These are phyloP conservation scores for Clarias magur DNA, from an alignment of 2,113 vertebrate genomes.

Conservation along the genomic window DNA sequence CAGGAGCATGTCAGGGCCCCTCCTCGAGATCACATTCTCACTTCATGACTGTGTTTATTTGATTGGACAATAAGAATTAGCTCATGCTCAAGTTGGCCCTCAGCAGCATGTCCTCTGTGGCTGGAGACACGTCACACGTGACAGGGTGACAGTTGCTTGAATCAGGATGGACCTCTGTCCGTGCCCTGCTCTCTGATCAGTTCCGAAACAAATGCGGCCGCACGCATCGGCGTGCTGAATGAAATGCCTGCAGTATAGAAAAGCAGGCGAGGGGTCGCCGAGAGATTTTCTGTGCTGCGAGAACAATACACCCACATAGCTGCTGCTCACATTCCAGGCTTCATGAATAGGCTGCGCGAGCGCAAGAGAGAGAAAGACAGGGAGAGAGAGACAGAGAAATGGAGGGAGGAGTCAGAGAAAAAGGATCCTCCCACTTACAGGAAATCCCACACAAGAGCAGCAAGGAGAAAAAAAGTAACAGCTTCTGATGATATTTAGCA, in stretches of 20 bases:
- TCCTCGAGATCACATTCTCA: conserved; percentile 23
- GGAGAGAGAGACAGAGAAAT: background rate
- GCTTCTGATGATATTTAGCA: conserved; percentile 9
- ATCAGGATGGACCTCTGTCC: conserved; percentile 25
- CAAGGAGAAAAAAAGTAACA: background rate
- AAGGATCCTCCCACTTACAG: conserved; percentile 23
- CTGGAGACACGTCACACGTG: conserved; percentile 48
- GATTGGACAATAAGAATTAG: conserved; percentile 47
- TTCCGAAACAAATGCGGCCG: conserved; percentile 40
- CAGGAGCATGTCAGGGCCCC: conserved; percentile 34
- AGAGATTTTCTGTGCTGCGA: conserved; percentile 47
- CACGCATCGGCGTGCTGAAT: conserved; percentile 48
- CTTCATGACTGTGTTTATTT: conserved; percentile 23
- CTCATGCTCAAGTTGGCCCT: conserved; percentile 43
- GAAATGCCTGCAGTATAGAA: conserved; percentile 53
- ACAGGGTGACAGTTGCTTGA: conserved; percentile 44
- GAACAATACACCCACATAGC: conserved; percentile 64
- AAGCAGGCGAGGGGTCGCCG: conserved; percentile 37
- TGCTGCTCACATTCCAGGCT: conserved; percentile 59
- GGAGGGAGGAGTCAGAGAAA: background rate
- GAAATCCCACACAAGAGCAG: conserved; percentile 5
- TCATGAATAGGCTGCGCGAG: conserved; percentile 49
- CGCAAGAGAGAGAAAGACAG: conserved; percentile 2
- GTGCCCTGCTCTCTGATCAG: conserved; percentile 12
- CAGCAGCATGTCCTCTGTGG: conserved; percentile 15